Conservation (phyloP, 1,140 invertebrate genomes). For the Colletes latitarsis region DNA sequence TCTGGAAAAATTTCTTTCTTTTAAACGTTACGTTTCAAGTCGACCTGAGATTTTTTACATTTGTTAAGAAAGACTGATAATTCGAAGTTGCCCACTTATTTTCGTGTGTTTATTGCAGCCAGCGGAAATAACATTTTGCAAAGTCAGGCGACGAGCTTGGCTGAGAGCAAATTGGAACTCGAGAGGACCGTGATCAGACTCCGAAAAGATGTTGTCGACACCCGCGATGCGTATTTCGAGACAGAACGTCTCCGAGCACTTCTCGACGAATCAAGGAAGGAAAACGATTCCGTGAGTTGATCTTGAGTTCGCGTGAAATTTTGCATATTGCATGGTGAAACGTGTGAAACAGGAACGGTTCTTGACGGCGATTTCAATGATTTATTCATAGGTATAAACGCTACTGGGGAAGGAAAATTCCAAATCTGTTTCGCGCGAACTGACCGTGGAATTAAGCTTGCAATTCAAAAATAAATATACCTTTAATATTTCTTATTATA, state of each 20-base stretch:
- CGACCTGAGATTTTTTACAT: not conserved
- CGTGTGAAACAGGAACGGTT: not conserved
- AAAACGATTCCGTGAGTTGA: constrained; percentile 38
- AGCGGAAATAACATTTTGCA: constrained; percentile 47
- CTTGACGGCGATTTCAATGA: too few species aligned
- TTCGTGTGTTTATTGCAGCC: constrained; percentile 32
- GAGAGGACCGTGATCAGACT: constrained; percentile 42
- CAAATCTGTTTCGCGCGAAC: too few species aligned
- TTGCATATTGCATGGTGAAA: not conserved
- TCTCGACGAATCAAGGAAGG: constrained; percentile 22
- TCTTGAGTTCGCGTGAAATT: not conserved
- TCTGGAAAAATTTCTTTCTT: too few species aligned
- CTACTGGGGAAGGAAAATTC: too few species aligned
- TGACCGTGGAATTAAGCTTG: too few species aligned
- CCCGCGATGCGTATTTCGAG: constrained; percentile 29
- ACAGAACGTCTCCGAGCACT: constrained; percentile 12
- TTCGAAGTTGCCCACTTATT: not conserved
- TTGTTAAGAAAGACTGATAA: too few species aligned
- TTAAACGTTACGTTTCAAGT: too few species aligned
- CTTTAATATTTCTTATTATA: too few species aligned
- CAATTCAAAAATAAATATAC: too few species aligned
- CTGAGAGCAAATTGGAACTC: constrained; percentile 51
- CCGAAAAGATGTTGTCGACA: constrained; percentile 35
- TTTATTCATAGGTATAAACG: too few species aligned
- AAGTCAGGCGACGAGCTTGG: constrained; percentile 46